Evolutionary conservation across 2,113 vertebrate species (phyloP), one percentile per base, ranked within the genome.

Genomic region (Trichomycterus rosablanca): DNA sequence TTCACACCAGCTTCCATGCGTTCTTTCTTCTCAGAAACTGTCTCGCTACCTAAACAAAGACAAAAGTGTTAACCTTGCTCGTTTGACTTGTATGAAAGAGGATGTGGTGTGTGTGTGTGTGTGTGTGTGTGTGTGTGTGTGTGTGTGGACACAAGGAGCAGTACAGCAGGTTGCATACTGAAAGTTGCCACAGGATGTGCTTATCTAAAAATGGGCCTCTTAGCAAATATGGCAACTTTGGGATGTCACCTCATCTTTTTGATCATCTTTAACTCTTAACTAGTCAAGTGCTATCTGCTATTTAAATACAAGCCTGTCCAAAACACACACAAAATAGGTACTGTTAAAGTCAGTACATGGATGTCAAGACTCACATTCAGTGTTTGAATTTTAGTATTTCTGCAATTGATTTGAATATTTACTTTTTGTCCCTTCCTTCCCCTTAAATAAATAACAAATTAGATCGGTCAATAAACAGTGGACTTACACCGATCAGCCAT

Each of bases 161-260:
- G 35, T 63, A 72, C 42, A 67, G 40, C 43, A 72, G 70, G 64
- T 62, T 58, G 48, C 59, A 67, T 28, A 63, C 46, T 51, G 34
- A 66, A 65, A 51, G 64, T 34, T 72, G 70, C 42, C 70, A 72
- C 70, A 72, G 70, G 70, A 72, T 67, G 64, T 72, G 23, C 50
- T 72, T 72, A 67, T 72, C 63, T 72, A 67, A 67, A 72, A 67
- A 59, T 43, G 59, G 64, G 70, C 70, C 70, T 59, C 70, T 54
- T 37, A 16, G 9, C 52, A 62, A 19, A 19, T 12, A 45, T 45
- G 23, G 34, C 52, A 63, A 30, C 55, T 44, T 58, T 30, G 55
- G 55, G 35, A 55, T 67, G 45, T 37, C 44, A 51, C 19, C 42
- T 40, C 30, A 34, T 63, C 3, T 6, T 42, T 58, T 52, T 63